These are phyloP conservation scores for Varanus salvator DNA, from an alignment of 2,113 vertebrate genomes.

Conservation along the genomic window DNA sequence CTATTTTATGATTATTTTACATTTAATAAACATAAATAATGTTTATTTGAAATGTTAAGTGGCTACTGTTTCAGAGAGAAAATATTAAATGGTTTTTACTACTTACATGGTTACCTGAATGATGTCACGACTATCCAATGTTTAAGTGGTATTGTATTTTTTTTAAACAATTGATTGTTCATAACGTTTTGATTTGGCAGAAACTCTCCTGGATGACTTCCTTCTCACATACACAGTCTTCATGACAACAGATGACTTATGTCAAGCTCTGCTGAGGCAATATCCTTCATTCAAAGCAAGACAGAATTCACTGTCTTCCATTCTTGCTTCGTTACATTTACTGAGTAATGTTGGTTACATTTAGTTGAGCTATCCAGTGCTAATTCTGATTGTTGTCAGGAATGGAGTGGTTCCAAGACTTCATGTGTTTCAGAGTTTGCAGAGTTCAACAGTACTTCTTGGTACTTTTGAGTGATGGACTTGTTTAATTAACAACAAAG, in stretches of 20 bases:
- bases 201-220: constrained; percentile 94
- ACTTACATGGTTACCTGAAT: not conserved
- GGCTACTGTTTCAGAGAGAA: not conserved
- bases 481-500: not conserved
- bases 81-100: not conserved
- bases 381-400: not conserved
- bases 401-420: not conserved
- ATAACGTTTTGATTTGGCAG: constrained; percentile 77
- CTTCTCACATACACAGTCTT: constrained; percentile 96
- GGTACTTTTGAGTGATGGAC: not conserved
- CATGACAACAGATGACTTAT: constrained; percentile 96
- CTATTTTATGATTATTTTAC: not conserved
- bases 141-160: not conserved
- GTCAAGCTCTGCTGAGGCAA: constrained; percentile 94
- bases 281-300: constrained; percentile 86
- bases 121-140: not conserved
- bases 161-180: constrained; percentile 37
- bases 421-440: not conserved
- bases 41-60: not conserved
- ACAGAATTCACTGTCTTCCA: not conserved
- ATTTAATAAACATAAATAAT: no score
- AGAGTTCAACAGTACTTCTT: not conserved
- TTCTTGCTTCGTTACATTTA: not conserved
- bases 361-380: not conserved
- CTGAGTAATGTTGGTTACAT: not conserved